A percentile compares a stretch with the other conserved stretches of the same genome.
These are phyloP conservation scores for Gastrophryne carolinensis DNA, from an alignment of 2,797 vertebrate species.

Conservation along the genomic window DNA sequence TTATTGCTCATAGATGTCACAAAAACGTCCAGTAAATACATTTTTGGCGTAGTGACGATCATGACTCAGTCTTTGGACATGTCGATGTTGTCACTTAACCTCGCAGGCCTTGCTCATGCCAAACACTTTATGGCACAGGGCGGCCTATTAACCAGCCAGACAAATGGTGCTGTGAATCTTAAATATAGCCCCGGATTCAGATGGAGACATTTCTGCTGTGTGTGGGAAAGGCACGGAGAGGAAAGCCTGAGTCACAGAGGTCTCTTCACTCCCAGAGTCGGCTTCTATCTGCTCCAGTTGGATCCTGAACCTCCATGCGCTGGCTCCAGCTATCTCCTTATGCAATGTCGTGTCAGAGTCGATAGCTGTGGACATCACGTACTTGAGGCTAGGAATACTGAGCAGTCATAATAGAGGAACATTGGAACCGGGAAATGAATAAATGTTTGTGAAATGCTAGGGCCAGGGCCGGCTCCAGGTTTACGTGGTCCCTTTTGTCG, in stretches of 20 bases:
- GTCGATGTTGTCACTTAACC: conserved; percentile 61
- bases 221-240: conserved; percentile 65
- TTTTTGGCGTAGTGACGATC: conserved; percentile 62
- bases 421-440: not conserved
- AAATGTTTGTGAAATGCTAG: not conserved
- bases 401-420: not conserved
- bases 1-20: conserved; percentile 65
- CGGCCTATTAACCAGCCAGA: conserved; percentile 33
- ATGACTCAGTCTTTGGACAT: conserved; percentile 67
- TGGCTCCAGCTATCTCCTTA: not conserved
- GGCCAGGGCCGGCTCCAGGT: too few species aligned
- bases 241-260: conserved; percentile 58
- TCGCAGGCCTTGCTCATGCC: conserved; percentile 55
- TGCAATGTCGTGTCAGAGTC: not conserved
- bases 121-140: conserved; percentile 51
- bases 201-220: conserved; percentile 35
- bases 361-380: conserved; percentile 7
- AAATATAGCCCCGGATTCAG: conserved; percentile 49
- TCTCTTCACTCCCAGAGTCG: conserved; percentile 65
- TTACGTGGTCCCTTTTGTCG: too few species aligned
- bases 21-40: conserved; percentile 64
- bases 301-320: conserved; percentile 1
- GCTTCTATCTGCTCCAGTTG: conserved; percentile 43
- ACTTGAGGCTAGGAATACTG: not conserved
- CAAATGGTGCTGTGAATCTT: conserved; percentile 47